These are phyloP conservation scores for Podilymbus podiceps DNA, from an alignment of 2,113 vertebrate genomes.

Conservation along the genomic window DNA sequence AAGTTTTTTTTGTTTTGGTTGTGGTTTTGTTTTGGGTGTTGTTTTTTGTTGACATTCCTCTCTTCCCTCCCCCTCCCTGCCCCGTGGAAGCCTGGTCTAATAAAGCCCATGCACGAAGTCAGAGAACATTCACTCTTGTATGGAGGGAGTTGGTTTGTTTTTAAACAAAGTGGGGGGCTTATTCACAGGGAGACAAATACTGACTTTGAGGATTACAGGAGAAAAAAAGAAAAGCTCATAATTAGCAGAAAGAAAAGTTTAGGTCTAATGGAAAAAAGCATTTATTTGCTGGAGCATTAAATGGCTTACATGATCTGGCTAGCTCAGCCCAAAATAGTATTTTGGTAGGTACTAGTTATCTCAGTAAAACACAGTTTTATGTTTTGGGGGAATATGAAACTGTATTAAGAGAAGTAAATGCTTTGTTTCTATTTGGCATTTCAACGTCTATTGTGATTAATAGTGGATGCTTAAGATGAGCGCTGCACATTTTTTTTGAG, in stretches of 20 bases:
- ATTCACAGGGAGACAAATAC: not conserved
- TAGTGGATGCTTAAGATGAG: not conserved
- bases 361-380: not conserved
- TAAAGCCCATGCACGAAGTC: not conserved
- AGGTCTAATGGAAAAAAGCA: not conserved
- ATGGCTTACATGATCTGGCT: not conserved
- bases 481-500: not conserved
- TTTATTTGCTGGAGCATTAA: not conserved
- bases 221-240: fast-evolving
- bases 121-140: not conserved
- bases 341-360: not conserved
- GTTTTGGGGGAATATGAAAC: not conserved
- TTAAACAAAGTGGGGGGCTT: not conserved
- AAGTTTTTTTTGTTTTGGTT: not conserved
- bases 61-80: too few species aligned
- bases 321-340: not conserved
- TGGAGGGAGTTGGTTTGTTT: not conserved
- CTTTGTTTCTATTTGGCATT: not conserved
- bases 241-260: not conserved
- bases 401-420: not conserved
- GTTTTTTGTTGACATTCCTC: too few species aligned
- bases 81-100: not conserved
- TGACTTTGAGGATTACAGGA: not conserved
- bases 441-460: not conserved
- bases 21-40: not conserved